A percentile compares a stretch with the other conserved stretches of the same genome.
phyloP scores from a whole-genome alignment of 2,888 invertebrate genomes.

The Agrotis exclamationis region DNA sequence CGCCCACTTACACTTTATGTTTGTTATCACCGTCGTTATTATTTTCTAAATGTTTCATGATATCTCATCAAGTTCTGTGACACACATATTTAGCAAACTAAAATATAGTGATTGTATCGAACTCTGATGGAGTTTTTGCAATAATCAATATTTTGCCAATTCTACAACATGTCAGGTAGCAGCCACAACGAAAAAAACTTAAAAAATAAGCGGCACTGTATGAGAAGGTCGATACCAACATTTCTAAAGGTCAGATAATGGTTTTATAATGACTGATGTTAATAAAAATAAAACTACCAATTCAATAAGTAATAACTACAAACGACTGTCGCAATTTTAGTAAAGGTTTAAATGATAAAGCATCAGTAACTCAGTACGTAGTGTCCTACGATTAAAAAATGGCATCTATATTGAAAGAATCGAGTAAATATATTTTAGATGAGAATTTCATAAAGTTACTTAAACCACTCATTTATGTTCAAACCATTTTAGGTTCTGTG shows the following conservation, averaged over 20 bases:
- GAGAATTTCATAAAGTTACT: constrained; percentile 21
- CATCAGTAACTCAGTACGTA: background rate
- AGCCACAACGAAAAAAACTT: background rate
- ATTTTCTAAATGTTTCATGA: background rate
- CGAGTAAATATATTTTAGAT: background rate
- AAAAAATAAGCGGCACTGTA: background rate
- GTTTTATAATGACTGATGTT: constrained; percentile 16
- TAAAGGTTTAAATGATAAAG: constrained; percentile 2
- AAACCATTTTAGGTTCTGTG: constrained; percentile 24
- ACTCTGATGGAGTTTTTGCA: too few relatives aligned
- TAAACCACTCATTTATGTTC: constrained; percentile 14
- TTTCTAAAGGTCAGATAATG: background rate
- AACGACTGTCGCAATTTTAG: background rate
- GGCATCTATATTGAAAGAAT: background rate
- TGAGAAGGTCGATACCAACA: background rate
- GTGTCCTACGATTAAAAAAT: constrained; percentile 4
- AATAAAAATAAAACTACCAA: constrained; percentile 19
- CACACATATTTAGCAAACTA: background rate
- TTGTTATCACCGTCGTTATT: too few relatives aligned
- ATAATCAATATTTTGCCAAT: too few relatives aligned
- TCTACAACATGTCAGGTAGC: too few relatives aligned
- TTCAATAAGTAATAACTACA: constrained; percentile 17
- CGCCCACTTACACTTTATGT: too few relatives aligned
- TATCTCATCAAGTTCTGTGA: background rate
- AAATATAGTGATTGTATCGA: too few relatives aligned